Conservation (phyloP, 2,888 invertebrate species). For the Nebria salina region DNA sequence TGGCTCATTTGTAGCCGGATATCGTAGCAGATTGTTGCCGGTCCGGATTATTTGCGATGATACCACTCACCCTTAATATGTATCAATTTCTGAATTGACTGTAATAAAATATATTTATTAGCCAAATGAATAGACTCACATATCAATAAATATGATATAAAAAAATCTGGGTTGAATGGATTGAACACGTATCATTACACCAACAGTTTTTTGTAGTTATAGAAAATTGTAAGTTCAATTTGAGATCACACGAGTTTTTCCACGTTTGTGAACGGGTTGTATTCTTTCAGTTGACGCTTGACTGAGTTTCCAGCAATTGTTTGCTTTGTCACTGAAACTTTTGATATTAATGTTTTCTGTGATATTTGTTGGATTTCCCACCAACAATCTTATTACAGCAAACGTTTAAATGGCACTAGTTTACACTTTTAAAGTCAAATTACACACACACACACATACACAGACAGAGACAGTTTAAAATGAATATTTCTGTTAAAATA, state of each 20-base stretch:
- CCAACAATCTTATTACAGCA: background rate
- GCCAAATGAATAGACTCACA: no score
- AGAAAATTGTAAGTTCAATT: background rate
- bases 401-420: background rate
- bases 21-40: slow-evolving; percentile 26
- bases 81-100: no score
- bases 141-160: no score
- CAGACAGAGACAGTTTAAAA: no score
- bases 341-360: slow-evolving; percentile 34
- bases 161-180: no score
- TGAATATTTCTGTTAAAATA: no score
- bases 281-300: slow-evolving; percentile 34
- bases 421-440: no score
- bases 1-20: slow-evolving; percentile 32
- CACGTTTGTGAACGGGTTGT: background rate
- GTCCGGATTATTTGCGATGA: slow-evolving; percentile 26
- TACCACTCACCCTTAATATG: background rate
- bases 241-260: background rate
- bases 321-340: slow-evolving; percentile 32
- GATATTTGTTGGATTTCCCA: background rate
- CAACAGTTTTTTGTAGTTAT: background rate
- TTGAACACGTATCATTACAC: background rate
- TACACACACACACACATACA: no score
- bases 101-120: no score
- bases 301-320: slow-evolving; percentile 31